These are phyloP conservation scores for Chrysolina americana DNA, from an alignment of 2,888 invertebrate genomes.

Conservation along the genomic window DNA sequence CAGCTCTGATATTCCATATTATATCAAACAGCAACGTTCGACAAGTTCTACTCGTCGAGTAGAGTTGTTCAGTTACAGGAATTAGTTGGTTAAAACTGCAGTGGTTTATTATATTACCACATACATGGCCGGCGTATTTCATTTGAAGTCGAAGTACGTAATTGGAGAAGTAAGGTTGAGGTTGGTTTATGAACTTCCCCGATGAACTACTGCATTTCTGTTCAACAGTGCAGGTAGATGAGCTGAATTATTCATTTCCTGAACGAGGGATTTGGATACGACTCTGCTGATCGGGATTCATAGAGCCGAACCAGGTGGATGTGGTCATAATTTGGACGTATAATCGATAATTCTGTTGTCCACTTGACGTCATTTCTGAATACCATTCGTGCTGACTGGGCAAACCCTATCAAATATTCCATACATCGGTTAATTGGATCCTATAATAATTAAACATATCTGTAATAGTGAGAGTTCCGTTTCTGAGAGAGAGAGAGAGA, in stretches of 20 bases:
- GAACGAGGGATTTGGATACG: too few relatives aligned
- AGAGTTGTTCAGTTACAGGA: neutral
- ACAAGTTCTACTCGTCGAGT: neutral
- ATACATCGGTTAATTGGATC: too few relatives aligned
- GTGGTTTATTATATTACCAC: neutral
- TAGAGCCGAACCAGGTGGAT: neutral
- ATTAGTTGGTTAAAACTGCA: neutral
- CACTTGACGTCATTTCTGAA: neutral
- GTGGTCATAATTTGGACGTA: neutral
- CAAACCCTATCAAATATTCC: too few relatives aligned
- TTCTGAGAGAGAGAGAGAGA: too few relatives aligned
- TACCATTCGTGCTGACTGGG: neutral
- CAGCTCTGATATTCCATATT: neutral
- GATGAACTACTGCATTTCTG: neutral
- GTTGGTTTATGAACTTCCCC: neutral
- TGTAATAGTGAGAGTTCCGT: too few relatives aligned
- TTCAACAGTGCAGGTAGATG: neutral
- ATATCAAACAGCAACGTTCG: neutral
- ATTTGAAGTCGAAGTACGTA: neutral
- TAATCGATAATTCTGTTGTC: neutral
- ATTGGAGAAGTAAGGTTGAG: neutral
- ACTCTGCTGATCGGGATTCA: neutral
- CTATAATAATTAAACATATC: too few relatives aligned
- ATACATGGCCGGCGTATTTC: neutral
- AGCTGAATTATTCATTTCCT: neutral